Percentiles rank a stretch among this genome's conserved stretches.
Evolutionary conservation across 2,888 invertebrate genomes (phyloP).

Genomic region (Omphaloscelis lunosa): DNA sequence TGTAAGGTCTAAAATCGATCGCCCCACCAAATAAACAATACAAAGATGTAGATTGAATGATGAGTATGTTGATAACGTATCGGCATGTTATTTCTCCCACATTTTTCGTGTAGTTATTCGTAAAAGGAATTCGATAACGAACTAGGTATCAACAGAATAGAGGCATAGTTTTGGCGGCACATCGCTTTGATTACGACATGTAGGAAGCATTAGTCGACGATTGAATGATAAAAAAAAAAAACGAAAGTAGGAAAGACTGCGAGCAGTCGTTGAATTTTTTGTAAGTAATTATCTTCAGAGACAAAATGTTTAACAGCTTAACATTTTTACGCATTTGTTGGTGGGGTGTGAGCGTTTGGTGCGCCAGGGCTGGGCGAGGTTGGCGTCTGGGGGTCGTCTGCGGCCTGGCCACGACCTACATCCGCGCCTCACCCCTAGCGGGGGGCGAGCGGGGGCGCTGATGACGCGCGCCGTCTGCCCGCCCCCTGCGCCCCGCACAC

Average conservation of each 20-base stretch:
- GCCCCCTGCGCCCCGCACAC: slow-evolving; percentile 40
- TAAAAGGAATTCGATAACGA: slow-evolving; percentile 62
- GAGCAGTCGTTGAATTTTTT: slow-evolving; percentile 3
- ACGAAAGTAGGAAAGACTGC: slow-evolving; percentile 12
- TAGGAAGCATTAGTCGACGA: slow-evolving; percentile 37
- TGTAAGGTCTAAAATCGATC: slow-evolving; percentile 63
- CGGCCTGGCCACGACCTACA: slow-evolving; percentile 88
- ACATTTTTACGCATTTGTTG: slow-evolving; percentile 63
- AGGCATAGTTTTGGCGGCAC: slow-evolving; percentile 49
- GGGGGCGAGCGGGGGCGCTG: slow-evolving; percentile 60
- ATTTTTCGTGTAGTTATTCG: slow-evolving; percentile 61
- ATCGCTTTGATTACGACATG: slow-evolving; percentile 49
- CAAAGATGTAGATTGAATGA: slow-evolving; percentile 67
- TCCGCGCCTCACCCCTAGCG: slow-evolving; percentile 69
- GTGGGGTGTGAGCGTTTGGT: slow-evolving; percentile 64
- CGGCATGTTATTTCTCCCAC: slow-evolving; percentile 61
- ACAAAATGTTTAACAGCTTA: slow-evolving; percentile 44
- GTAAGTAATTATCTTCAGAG: slow-evolving; percentile 26
- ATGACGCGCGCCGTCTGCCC: slow-evolving; percentile 77
- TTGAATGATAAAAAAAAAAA: slow-evolving; percentile 5
- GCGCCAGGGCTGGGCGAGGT: slow-evolving; percentile 77
- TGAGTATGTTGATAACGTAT: slow-evolving; percentile 69
- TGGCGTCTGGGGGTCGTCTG: slow-evolving; percentile 89
- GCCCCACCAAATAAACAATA: slow-evolving; percentile 59
- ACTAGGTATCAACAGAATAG: slow-evolving; percentile 54